Evolutionary conservation across 2,797 vertebrate species (phyloP).

Genomic region (Danio jaintianensis): DNA sequence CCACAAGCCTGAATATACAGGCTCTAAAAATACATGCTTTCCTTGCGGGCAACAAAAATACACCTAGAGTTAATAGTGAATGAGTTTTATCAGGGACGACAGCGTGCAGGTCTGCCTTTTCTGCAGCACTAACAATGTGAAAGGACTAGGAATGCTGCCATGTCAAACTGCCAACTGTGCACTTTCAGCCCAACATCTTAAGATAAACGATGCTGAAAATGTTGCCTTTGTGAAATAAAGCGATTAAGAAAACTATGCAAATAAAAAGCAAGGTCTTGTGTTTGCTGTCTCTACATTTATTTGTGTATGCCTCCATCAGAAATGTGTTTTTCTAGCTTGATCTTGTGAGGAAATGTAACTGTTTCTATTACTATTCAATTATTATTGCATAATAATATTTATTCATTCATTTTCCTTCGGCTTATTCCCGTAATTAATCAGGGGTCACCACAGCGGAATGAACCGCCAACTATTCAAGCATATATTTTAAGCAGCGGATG

Average conservation of each 20-base stretch:
- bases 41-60: slow-evolving; percentile 33
- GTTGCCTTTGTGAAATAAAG: slow-evolving; percentile 6
- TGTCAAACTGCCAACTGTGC: slow-evolving; percentile 43
- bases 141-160: slow-evolving; percentile 37
- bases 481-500: too few relatives aligned
- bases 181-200: slow-evolving; percentile 47
- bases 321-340: not conserved
- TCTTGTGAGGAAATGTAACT: too few relatives aligned
- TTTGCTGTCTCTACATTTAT: not conserved
- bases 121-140: slow-evolving; percentile 13
- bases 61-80: slow-evolving; percentile 15
- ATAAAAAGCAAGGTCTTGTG: not conserved
- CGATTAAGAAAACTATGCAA: not conserved
- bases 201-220: slow-evolving; percentile 19
- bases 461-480: too few relatives aligned
- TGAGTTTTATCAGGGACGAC: not conserved
- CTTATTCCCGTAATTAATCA: too few relatives aligned
- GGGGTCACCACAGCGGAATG: too few relatives aligned
- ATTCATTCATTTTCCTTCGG: too few relatives aligned
- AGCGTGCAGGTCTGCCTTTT: not conserved
- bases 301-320: not conserved
- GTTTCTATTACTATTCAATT: too few relatives aligned
- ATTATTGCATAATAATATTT: too few relatives aligned
- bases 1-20: slow-evolving; percentile 56
- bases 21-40: slow-evolving; percentile 54